Percentiles rank a stretch among this genome's conserved stretches.
These are phyloP conservation scores for Xestia c-nigrum DNA, from an alignment of 2,888 invertebrate species.

Conservation along the genomic window DNA sequence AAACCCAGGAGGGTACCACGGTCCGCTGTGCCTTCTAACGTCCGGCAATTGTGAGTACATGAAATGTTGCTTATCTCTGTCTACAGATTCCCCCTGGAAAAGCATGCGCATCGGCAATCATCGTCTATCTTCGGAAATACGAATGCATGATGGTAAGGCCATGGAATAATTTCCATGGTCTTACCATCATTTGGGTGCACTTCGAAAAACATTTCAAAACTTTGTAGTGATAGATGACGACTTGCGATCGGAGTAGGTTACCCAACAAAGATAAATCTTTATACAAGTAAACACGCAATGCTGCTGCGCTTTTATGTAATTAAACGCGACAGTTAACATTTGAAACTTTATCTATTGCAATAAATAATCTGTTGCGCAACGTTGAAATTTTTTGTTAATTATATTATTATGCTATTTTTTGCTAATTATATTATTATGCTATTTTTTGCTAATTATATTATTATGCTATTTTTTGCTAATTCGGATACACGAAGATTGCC, in stretches of 20 bases:
- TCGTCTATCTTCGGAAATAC: neutral
- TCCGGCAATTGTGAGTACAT: constrained; percentile 93
- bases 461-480: too few species aligned
- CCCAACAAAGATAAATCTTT: neutral
- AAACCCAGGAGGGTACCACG: constrained; percentile 92
- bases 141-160: neutral
- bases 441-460: too few species aligned
- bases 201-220: neutral
- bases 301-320: neutral
- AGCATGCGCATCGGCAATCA: neutral
- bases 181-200: too few species aligned
- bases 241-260: neutral
- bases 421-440: too few species aligned
- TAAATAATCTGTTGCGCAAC: neutral
- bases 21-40: constrained; percentile 92
- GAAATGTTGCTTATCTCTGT: neutral
- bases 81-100: neutral
- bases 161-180: too few species aligned
- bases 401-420: too few species aligned
- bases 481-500: neutral
- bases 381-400: too few species aligned
- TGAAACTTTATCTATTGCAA: neutral
- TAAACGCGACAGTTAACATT: neutral
- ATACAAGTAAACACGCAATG: neutral
- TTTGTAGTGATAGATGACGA: neutral